phyloP scores from a whole-genome alignment of 2,113 vertebrate genomes.

The Heterochromis multidens region DNA sequence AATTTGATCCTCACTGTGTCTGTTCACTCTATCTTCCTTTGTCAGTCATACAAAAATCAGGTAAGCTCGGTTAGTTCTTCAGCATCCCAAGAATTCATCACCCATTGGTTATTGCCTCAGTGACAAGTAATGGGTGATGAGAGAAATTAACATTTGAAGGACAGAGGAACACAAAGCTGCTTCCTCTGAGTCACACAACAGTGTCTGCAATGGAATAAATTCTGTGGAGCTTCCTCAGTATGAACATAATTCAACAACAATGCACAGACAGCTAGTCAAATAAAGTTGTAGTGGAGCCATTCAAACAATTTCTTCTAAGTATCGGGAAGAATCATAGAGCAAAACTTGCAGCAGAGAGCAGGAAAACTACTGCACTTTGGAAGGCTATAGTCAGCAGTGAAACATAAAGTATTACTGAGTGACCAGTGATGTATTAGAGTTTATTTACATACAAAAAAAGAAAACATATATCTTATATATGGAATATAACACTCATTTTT shows the following conservation, averaged over 20 bases:
- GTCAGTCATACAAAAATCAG: background rate
- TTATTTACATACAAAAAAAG: no score
- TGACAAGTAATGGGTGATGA: slow-evolving; percentile 7
- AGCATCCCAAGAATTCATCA: background rate
- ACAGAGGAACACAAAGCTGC: background rate
- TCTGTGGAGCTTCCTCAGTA: background rate
- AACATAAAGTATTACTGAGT: background rate
- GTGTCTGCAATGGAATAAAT: background rate
- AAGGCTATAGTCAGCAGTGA: background rate
- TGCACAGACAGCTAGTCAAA: background rate
- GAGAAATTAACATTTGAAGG: slow-evolving; percentile 1
- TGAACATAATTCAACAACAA: background rate
- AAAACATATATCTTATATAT: no score
- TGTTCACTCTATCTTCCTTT: background rate
- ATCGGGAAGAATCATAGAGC: background rate
- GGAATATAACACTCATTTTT: no score
- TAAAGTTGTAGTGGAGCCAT: background rate
- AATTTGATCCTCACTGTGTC: background rate
- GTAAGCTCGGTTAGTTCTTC: background rate
- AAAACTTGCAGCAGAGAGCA: background rate
- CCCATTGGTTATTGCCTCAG: background rate
- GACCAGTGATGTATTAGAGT: no score
- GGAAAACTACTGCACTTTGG: background rate
- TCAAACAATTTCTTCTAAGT: background rate
- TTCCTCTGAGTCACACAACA: slow-evolving; percentile 6